phyloP scores from a whole-genome alignment of 2,113 vertebrate genomes.

The Atlantisia rogersi region DNA sequence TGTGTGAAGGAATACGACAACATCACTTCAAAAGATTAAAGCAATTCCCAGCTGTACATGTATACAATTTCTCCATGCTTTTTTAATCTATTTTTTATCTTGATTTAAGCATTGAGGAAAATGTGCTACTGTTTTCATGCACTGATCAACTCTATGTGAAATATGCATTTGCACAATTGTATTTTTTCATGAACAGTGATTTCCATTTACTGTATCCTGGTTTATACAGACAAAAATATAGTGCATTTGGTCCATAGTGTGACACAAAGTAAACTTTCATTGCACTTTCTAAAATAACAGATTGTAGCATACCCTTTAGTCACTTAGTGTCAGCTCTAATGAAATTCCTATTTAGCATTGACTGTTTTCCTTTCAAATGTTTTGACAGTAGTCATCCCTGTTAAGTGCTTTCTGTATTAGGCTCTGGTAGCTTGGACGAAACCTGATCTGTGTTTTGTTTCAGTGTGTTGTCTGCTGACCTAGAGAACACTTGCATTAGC shows the following conservation, averaged over 20 bases:
- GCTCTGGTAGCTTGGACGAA: constrained; percentile 26
- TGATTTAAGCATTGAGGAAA: background rate
- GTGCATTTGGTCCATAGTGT: background rate
- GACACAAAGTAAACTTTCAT: background rate
- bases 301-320: background rate
- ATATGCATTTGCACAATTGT: background rate
- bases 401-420: constrained; percentile 25
- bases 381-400: constrained; percentile 22
- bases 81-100: background rate
- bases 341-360: background rate
- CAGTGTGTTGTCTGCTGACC: constrained; percentile 65
- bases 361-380: constrained; percentile 15
- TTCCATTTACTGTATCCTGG: background rate
- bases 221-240: background rate
- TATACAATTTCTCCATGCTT: background rate
- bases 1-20: constrained; percentile 1
- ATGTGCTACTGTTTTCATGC: background rate
- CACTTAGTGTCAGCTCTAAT: background rate
- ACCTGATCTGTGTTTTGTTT: constrained; percentile 62
- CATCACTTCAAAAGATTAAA: constrained; percentile 8
- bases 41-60: background rate
- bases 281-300: background rate
- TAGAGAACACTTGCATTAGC: constrained; percentile 68
- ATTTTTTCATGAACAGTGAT: background rate
- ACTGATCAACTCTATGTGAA: background rate